Conservation (phyloP, 2,888 invertebrate species). For the Criorhina ranunculi region DNA sequence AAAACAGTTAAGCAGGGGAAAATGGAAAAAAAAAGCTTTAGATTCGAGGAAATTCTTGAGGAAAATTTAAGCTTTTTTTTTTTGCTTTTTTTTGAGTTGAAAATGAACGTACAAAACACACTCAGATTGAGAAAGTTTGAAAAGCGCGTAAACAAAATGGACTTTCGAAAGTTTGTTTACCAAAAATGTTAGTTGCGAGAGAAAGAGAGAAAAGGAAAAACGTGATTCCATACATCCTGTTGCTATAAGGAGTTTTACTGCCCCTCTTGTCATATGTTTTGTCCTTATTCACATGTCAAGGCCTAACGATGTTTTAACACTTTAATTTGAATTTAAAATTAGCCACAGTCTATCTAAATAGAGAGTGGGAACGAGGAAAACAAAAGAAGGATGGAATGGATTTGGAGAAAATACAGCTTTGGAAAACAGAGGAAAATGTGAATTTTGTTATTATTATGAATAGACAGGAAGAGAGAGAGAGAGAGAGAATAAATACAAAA, state of each 20-base stretch:
- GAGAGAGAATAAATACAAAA: background rate
- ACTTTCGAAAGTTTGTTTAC: constrained; percentile 47
- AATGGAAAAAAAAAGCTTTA: constrained; percentile 31
- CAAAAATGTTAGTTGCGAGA: background rate
- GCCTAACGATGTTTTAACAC: constrained; percentile 3
- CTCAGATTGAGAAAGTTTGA: background rate
- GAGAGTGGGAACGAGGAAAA: background rate
- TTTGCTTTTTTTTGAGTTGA: constrained; percentile 22
- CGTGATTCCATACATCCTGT: background rate
- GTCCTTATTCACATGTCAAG: background rate
- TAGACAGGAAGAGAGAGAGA: background rate
- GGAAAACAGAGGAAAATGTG: constrained; percentile 13
- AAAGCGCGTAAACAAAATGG: background rate
- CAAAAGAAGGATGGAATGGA: constrained; percentile 8
- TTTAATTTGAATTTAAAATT: constrained; percentile 12
- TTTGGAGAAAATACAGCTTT: background rate
- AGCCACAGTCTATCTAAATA: too few species aligned
- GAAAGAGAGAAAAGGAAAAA: background rate
- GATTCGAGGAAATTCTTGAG: background rate
- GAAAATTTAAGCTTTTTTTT: constrained; percentile 37
- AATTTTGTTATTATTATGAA: constrained; percentile 22
- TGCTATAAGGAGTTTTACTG: background rate
- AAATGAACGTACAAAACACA: constrained; percentile 10
- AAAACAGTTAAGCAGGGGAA: constrained; percentile 48
- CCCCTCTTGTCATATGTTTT: background rate